Evolutionary conservation across 2,797 vertebrate genomes (phyloP), one percentile per base, ranked within the genome.

Genomic region (Tolypeutes matacus): DNA sequence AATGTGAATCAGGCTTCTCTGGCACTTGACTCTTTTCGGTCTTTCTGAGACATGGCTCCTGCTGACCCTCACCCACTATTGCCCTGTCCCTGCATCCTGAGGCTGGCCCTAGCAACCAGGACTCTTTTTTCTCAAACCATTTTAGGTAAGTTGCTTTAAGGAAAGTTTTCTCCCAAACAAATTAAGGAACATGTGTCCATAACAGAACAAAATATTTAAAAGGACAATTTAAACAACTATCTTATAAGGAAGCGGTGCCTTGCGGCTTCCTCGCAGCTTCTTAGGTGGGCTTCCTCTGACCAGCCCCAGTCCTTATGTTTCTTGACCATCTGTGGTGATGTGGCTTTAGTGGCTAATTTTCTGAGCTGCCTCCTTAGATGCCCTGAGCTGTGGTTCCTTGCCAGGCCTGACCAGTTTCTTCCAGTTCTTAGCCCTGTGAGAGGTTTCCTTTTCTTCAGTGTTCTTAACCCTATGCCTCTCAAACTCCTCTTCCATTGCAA

Each of bases 21-120:
- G 65, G 51, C n/a, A 42, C 62, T 42, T 93, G 9, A 4, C 18
- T 36, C 21, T 75, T 39, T n/a, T 56, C 25, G 34, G 42, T 39
- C 29, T 94, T 85, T 21, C 42, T 29, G 70, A 93, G 60, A 42
- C 75, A 60, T 34, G 10, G 27, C 51, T 91, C 56, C 80, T 93
- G 62, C 58, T 65, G 4, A 39, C 25, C 77, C 64, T 72, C 10
- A 10, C 42, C 49, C 7, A 20, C 15, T 64, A 12, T 29, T 49
- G 7, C 21, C 29, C 42, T 76, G 80, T 34, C 36, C 77, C 29
- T 39, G 31, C 12, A 23, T 58, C 21, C 20, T 3, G 5, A n/a
- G 0, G 2, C 14, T 11, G 20, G 73, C 70, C 39, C 10, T 64
- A 46, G 51, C 36, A 46, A 65, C 75, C 69, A 49, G 14, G 7